phyloP scores from a whole-genome alignment of 2,797 vertebrate species.

The Avahi laniger region DNA sequence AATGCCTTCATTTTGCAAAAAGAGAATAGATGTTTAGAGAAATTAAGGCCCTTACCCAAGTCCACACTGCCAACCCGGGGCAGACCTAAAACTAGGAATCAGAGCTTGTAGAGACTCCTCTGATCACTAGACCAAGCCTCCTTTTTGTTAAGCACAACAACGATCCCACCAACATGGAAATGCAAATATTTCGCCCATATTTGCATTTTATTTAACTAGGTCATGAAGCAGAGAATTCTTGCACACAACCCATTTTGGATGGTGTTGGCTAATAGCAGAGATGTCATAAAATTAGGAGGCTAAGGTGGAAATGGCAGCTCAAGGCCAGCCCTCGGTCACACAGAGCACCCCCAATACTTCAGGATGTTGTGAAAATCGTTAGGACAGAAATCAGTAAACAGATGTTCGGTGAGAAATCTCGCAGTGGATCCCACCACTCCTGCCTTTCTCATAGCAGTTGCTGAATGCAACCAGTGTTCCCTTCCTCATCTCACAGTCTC shows the following conservation, averaged over 20 bases:
- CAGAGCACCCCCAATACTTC: neutral
- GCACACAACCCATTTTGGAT: neutral
- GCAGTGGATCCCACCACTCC: rapidly evolving
- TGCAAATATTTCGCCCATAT: neutral
- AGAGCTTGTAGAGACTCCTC: neutral
- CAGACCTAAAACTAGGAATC: neutral
- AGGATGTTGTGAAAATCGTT: no score
- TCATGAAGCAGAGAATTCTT: neutral
- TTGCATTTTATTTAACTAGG: neutral
- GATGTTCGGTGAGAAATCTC: neutral
- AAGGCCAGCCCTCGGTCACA: no score
- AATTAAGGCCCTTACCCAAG: neutral
- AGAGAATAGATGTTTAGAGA: neutral
- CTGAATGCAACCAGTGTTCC: neutral
- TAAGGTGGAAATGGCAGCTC: neutral
- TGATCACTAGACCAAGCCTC: neutral
- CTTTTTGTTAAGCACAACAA: neutral
- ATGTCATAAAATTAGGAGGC: neutral
- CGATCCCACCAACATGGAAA: neutral
- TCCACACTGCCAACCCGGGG: neutral
- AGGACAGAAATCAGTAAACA: neutral
- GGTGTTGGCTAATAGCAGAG: neutral
- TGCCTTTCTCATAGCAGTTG: neutral
- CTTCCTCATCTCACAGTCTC: neutral
- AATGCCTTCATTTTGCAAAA: neutral